These are phyloP conservation scores for Phoxinus phoxinus DNA, from an alignment of 2,113 vertebrate species.

Conservation along the genomic window DNA sequence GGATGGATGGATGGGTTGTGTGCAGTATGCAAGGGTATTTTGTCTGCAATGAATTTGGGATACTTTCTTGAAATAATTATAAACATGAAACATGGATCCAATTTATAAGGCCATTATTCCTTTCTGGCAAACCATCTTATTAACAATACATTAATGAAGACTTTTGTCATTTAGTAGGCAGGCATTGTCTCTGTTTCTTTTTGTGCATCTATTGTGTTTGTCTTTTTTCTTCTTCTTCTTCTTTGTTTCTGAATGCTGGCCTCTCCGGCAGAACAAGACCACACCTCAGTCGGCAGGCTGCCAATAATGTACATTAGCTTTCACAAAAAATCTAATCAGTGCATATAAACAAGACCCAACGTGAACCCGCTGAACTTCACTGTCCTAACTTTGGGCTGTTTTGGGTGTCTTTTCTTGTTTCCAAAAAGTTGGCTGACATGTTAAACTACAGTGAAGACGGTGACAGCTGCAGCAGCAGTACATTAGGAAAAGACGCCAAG, in stretches of 20 bases:
- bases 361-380: slow-evolving; percentile 48
- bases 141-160: slow-evolving; percentile 55
- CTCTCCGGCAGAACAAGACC: slow-evolving; percentile 26
- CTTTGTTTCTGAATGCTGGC: slow-evolving; percentile 35
- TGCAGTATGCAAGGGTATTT: neutral
- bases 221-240: slow-evolving; percentile 10
- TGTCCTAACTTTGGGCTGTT: slow-evolving; percentile 6
- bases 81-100: slow-evolving; percentile 28
- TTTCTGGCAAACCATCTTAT: slow-evolving; percentile 44
- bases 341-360: slow-evolving; percentile 41
- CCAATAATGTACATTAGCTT: slow-evolving; percentile 48
- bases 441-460: slow-evolving; percentile 11
- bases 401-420: slow-evolving; percentile 25
- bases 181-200: slow-evolving; percentile 47
- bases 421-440: neutral
- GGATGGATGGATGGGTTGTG: neutral
- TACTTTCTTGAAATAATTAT: slow-evolving; percentile 6
- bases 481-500: neutral
- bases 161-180: slow-evolving; percentile 50
- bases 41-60: neutral
- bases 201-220: slow-evolving; percentile 26
- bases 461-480: neutral
- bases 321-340: slow-evolving; percentile 31
- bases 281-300: slow-evolving; percentile 41
- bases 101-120: slow-evolving; percentile 45